These are phyloP conservation scores for Atta texana DNA, from an alignment of 1,140 invertebrate species.

Conservation along the genomic window DNA sequence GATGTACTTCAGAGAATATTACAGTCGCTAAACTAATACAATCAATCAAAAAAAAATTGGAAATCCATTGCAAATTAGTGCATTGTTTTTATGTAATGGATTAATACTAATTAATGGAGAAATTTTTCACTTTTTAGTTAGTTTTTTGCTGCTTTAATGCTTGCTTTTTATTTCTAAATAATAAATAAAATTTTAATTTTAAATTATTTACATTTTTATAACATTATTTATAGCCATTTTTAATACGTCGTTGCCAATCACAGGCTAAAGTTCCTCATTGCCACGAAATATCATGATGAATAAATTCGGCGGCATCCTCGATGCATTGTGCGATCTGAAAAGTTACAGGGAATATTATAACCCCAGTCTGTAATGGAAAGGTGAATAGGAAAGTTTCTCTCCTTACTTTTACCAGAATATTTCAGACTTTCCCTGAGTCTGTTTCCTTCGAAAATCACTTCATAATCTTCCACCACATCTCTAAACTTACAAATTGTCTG, in stretches of 20 bases:
- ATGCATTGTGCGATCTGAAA: conserved; percentile 46
- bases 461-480: conserved; percentile 27
- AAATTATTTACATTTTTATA: background rate
- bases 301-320: conserved; percentile 39
- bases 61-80: background rate
- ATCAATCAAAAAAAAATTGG: background rate
- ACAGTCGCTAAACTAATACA: background rate
- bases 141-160: background rate
- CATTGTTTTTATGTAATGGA: conserved; percentile 14
- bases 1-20: background rate
- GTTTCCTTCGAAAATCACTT: conserved; percentile 46
- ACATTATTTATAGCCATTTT: background rate
- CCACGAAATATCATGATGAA: conserved; percentile 22
- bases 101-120: background rate
- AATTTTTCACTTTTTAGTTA: background rate
- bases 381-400: conserved; percentile 49
- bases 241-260: conserved; percentile 4
- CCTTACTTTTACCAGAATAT: conserved; percentile 41
- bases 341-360: conserved; percentile 51
- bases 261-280: conserved; percentile 7
- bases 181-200: conserved; percentile 19
- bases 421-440: conserved; percentile 18
- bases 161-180: background rate
- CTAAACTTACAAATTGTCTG: conserved; percentile 53
- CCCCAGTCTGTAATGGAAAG: conserved; percentile 44